These are phyloP conservation scores for Melanostoma scalare DNA, from an alignment of 2,888 invertebrate species.

Conservation along the genomic window DNA sequence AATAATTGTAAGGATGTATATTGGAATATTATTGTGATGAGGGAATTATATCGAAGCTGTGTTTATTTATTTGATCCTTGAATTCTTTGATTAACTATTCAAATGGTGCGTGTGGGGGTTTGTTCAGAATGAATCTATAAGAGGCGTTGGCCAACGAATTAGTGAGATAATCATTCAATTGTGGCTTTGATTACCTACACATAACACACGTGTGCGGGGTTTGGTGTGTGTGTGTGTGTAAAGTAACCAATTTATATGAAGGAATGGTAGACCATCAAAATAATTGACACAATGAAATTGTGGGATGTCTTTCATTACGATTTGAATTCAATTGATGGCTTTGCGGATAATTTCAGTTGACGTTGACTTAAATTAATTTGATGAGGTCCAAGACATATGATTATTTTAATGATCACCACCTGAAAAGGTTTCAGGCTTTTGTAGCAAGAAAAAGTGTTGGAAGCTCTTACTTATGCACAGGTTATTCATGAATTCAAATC, in stretches of 20 bases:
- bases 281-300: slow-evolving; percentile 39
- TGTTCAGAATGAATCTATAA: slow-evolving; percentile 12
- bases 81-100: slow-evolving; percentile 55
- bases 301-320: slow-evolving; percentile 23
- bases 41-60: slow-evolving; percentile 11
- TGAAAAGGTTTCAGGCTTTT: too few relatives aligned
- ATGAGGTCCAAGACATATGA: neutral
- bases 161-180: slow-evolving; percentile 56
- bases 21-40: neutral
- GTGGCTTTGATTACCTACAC: slow-evolving; percentile 22
- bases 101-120: slow-evolving; percentile 14
- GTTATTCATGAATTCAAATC: too few relatives aligned
- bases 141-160: slow-evolving; percentile 49
- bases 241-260: neutral
- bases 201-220: slow-evolving; percentile 9
- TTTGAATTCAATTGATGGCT: slow-evolving; percentile 18
- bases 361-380: slow-evolving; percentile 6
- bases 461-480: too few relatives aligned
- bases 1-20: neutral
- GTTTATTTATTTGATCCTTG: slow-evolving; percentile 59
- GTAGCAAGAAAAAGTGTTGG: too few relatives aligned
- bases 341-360: slow-evolving; percentile 20
- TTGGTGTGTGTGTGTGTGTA: neutral
- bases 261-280: neutral
- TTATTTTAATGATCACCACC: too few relatives aligned